Evolutionary conservation across 2,113 vertebrate species (phyloP).

Genomic region (Trogon melanurus): DNA sequence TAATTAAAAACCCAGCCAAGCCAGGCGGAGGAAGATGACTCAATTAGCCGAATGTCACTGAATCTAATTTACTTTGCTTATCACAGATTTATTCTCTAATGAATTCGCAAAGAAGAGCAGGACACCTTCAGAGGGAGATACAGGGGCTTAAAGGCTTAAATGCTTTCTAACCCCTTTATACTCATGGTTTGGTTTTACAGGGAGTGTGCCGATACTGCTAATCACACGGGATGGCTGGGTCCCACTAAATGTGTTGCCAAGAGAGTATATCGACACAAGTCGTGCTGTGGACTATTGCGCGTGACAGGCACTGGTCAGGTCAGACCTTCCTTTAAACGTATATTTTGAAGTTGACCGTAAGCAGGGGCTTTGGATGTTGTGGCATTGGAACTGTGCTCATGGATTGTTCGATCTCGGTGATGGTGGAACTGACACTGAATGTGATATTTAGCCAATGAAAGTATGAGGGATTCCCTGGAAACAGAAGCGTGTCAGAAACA

Average conservation of each 20-base stretch:
- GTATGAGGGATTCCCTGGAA: background rate
- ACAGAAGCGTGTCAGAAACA: background rate
- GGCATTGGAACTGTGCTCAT: background rate
- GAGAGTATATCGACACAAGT: background rate
- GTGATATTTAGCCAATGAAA: background rate
- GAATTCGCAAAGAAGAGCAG: conserved; percentile 71
- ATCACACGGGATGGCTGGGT: background rate
- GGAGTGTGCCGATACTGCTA: background rate
- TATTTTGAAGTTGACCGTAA: background rate
- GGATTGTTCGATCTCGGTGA: rapidly evolving
- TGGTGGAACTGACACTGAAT: background rate
- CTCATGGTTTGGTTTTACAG: background rate
- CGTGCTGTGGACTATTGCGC: background rate
- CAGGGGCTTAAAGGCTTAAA: conserved; percentile 67
- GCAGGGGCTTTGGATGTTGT: background rate
- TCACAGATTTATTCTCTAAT: conserved; percentile 81
- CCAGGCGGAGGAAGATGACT: conserved; percentile 78
- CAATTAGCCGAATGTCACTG: conserved; percentile 89
- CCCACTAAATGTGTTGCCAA: background rate
- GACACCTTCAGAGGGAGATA: conserved; percentile 72
- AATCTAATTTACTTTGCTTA: conserved; percentile 89
- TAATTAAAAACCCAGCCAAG: conserved; percentile 93
- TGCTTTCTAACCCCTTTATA: background rate
- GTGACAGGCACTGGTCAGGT: background rate
- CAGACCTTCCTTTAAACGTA: background rate